Conservation (phyloP, 2,797 vertebrate genomes). For the Cichlasoma orientale region DNA sequence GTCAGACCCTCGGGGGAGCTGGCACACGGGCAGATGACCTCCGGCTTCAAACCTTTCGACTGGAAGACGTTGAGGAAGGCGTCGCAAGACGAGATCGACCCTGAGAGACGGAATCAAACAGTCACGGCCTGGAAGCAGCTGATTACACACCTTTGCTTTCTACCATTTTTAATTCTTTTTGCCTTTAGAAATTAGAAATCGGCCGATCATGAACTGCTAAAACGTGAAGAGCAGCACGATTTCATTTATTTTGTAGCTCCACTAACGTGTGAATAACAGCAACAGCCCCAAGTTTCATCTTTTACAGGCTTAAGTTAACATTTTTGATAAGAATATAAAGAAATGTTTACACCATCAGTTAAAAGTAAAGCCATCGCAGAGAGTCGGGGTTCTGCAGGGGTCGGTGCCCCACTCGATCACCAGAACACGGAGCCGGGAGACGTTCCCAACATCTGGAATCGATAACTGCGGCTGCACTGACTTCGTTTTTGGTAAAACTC, state of each 20-base stretch:
- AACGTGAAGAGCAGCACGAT: background rate
- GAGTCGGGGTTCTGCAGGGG: background rate
- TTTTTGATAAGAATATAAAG: background rate
- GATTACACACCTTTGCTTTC: background rate
- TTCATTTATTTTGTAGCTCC: too few species aligned
- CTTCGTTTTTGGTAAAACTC: too few species aligned
- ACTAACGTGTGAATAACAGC: background rate
- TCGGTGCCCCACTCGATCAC: fast-evolving
- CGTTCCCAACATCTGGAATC: too few species aligned
- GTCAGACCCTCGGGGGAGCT: constrained; percentile 90
- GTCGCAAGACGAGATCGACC: constrained; percentile 97
- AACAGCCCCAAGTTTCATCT: background rate
- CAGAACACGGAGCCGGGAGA: too few species aligned
- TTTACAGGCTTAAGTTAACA: background rate
- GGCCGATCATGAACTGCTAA: background rate
- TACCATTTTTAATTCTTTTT: background rate
- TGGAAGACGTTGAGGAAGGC: constrained; percentile 99
- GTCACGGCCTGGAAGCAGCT: background rate
- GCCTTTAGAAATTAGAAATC: background rate
- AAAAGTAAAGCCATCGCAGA: background rate
- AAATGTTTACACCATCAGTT: background rate
- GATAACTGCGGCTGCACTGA: too few species aligned
- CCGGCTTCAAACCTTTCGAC: constrained; percentile 93
- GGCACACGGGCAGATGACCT: constrained; percentile 85
- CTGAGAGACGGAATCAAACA: constrained; percentile 57